Evolutionary conservation across 1,140 invertebrate genomes (phyloP).

Genomic region (Drosophila simulans): DNA sequence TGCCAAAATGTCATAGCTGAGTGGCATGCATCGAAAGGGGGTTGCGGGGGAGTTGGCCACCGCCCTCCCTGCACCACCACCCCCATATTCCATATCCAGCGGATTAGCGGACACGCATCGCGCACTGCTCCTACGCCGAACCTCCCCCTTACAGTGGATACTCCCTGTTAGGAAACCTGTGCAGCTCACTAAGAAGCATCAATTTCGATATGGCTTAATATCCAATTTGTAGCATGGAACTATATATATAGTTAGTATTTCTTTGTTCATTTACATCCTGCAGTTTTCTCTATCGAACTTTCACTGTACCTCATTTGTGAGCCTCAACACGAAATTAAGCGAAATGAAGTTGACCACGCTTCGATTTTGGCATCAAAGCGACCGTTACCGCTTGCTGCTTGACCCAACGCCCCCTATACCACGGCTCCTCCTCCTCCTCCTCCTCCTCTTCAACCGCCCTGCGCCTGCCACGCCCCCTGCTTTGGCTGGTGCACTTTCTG

Average conservation of each 20-base stretch:
- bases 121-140: conserved; percentile 20
- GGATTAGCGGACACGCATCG: conserved; percentile 64
- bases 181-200: background rate
- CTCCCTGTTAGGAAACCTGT: background rate
- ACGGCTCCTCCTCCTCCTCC: no score
- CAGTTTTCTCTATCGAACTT: background rate
- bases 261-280: no score
- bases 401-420: background rate
- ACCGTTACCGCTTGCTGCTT: conserved; percentile 51
- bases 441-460: background rate
- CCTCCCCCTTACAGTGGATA: conserved; percentile 3
- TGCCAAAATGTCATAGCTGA: conserved; percentile 82
- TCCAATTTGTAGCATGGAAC: no score
- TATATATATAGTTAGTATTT: no score
- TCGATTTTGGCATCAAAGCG: conserved; percentile 81
- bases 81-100: conserved; percentile 14
- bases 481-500: conserved; percentile 34
- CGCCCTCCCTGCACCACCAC: background rate
- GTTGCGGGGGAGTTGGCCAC: conserved; percentile 14
- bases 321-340: conserved; percentile 76
- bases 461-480: conserved; percentile 7
- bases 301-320: conserved; percentile 31
- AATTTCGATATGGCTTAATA: no score
- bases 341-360: conserved; percentile 83
- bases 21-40: conserved; percentile 66